Percentiles rank a stretch among this genome's conserved stretches.
Conservation (phyloP, 2,113 vertebrate species). For the Oreochromis tanganicae region DNA sequence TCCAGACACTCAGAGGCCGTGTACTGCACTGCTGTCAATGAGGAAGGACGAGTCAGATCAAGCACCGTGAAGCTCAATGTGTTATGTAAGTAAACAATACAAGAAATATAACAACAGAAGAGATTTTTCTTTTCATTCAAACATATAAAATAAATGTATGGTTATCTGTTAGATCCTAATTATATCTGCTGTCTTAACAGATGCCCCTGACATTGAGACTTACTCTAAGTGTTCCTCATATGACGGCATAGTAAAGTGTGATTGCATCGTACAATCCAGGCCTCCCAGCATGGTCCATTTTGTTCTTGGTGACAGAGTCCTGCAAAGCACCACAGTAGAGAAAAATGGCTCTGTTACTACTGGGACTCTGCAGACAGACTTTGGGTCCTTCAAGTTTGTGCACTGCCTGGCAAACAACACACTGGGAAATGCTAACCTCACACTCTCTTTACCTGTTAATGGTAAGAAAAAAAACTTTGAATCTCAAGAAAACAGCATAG, state of each 20-base stretch:
- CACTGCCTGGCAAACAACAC: constrained; percentile 63
- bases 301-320: constrained; percentile 10
- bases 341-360: constrained; percentile 19
- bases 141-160: background rate
- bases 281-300: constrained; percentile 54
- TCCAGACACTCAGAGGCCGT: rapidly evolving
- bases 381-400: constrained; percentile 1
- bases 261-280: constrained; percentile 57
- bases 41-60: constrained; percentile 26
- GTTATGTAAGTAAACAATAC: constrained; percentile 30
- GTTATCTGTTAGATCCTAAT: background rate
- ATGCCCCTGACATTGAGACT: constrained; percentile 41
- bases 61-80: constrained; percentile 19
- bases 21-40: constrained; percentile 58
- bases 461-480: background rate
- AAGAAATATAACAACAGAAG: background rate
- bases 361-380: constrained; percentile 22
- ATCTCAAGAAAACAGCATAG: background rate
- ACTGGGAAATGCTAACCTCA: constrained; percentile 5
- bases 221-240: constrained; percentile 46
- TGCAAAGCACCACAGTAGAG: constrained; percentile 3
- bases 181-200: constrained; percentile 16
- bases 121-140: background rate
- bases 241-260: constrained; percentile 24
- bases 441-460: constrained; percentile 7